phyloP scores from a whole-genome alignment of 2,113 vertebrate genomes.

The Sebastes schlegelii region DNA sequence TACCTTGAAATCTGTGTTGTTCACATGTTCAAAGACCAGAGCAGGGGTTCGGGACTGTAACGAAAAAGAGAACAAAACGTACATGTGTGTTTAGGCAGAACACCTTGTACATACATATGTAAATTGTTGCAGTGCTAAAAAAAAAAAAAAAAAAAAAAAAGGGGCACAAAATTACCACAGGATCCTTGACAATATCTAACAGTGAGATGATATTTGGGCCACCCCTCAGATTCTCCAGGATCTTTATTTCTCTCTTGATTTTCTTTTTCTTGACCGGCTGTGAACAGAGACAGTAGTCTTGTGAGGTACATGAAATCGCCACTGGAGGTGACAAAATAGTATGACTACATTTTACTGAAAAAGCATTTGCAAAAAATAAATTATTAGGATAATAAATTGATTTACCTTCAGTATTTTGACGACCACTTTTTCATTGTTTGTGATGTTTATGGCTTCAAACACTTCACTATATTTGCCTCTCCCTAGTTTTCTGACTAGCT shows the following conservation, averaged over 20 bases:
- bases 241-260: slow-evolving; percentile 92
- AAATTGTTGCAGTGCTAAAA: neutral
- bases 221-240: slow-evolving; percentile 89
- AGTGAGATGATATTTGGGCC: slow-evolving; percentile 91
- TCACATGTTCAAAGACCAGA: slow-evolving; percentile 91
- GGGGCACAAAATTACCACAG: slow-evolving; percentile 82
- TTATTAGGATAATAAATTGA: neutral
- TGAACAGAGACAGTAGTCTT: slow-evolving; percentile 3
- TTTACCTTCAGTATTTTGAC: slow-evolving; percentile 99
- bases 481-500: slow-evolving; percentile 90
- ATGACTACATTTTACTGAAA: neutral
- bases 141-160: neutral
- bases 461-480: slow-evolving; percentile 92
- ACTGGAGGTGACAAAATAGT: neutral
- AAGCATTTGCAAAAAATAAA: neutral
- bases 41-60: slow-evolving; percentile 89
- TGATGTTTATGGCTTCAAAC: slow-evolving; percentile 91
- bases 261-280: slow-evolving; percentile 94
- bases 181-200: slow-evolving; percentile 91
- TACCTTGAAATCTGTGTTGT: slow-evolving; percentile 94
- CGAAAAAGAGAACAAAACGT: neutral
- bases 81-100: neutral
- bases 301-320: neutral
- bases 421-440: slow-evolving; percentile 98
- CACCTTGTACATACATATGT: neutral